Conservation (phyloP, 2,888 invertebrate species). For the Pachydiplax longipennis region DNA sequence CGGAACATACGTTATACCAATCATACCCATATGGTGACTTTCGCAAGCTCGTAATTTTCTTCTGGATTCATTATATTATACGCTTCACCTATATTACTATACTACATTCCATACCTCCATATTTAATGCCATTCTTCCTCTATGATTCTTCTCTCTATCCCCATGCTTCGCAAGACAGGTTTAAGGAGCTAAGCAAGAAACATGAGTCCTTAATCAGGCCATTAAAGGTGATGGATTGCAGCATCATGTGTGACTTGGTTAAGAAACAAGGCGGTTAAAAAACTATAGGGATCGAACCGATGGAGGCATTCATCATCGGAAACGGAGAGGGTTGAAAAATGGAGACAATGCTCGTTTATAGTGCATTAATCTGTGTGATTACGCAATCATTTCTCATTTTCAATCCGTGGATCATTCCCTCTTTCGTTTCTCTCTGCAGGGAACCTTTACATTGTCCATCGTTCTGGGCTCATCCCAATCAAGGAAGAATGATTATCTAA, state of each 20-base stretch:
- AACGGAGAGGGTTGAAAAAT: background rate
- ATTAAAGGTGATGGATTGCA: background rate
- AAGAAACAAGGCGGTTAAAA: background rate
- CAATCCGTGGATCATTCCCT: background rate
- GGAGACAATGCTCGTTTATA: background rate
- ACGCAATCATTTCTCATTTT: background rate
- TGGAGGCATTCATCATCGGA: background rate
- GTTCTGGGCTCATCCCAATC: too few species aligned
- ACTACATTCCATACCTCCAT: background rate
- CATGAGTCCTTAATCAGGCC: background rate
- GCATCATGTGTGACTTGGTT: background rate
- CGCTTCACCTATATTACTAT: background rate
- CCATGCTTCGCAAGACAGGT: background rate
- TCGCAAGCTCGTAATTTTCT: too few species aligned
- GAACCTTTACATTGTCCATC: too few species aligned
- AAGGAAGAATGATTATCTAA: too few species aligned
- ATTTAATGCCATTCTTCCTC: too few species aligned
- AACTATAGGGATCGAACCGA: background rate
- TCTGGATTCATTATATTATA: background rate
- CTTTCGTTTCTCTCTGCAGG: background rate
- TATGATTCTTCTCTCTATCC: background rate
- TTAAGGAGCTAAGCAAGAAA: background rate
- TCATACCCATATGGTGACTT: too few species aligned
- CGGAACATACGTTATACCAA: too few species aligned
- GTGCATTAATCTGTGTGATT: background rate